These are phyloP conservation scores for Rhynchomys soricoides DNA, from an alignment of 2,113 vertebrate species.

Conservation along the genomic window DNA sequence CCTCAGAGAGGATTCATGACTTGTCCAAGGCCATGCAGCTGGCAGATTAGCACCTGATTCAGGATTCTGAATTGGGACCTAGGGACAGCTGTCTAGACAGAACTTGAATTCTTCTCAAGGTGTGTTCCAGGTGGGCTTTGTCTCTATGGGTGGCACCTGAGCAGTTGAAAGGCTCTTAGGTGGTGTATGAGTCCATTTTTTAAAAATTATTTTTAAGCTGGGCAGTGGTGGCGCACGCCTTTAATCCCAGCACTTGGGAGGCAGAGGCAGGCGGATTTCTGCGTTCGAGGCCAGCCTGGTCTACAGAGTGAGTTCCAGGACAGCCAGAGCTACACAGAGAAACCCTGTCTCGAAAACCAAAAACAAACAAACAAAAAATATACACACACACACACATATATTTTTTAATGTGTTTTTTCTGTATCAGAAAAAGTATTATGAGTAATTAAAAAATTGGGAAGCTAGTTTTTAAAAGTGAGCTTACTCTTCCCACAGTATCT, in stretches of 20 bases:
- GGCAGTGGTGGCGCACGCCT: too few relatives aligned
- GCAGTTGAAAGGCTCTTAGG: background rate
- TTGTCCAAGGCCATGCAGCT: background rate
- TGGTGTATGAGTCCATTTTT: background rate
- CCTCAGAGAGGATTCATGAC: background rate
- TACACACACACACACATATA: too few relatives aligned
- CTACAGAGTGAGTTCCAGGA: too few relatives aligned
- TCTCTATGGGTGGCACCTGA: background rate
- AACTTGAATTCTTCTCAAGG: background rate
- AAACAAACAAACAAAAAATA: too few relatives aligned
- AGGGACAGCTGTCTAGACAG: background rate
- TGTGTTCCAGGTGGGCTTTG: background rate
- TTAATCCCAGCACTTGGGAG: too few relatives aligned
- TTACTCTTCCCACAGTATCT: background rate
- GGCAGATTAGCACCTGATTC: background rate
- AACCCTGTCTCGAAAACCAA: too few relatives aligned
- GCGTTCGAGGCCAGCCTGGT: too few relatives aligned
- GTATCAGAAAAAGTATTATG: background rate
- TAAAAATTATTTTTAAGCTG: background rate
- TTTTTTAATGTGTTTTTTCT: too few relatives aligned
- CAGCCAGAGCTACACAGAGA: too few relatives aligned
- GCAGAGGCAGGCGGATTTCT: too few relatives aligned
- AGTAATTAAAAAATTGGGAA: conserved; percentile 15
- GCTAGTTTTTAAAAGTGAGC: background rate
- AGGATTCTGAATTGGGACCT: background rate